Evolutionary conservation across 2,888 invertebrate genomes (phyloP), one percentile per base, ranked within the genome.

Genomic region (Mellilla xanthometata): DNA sequence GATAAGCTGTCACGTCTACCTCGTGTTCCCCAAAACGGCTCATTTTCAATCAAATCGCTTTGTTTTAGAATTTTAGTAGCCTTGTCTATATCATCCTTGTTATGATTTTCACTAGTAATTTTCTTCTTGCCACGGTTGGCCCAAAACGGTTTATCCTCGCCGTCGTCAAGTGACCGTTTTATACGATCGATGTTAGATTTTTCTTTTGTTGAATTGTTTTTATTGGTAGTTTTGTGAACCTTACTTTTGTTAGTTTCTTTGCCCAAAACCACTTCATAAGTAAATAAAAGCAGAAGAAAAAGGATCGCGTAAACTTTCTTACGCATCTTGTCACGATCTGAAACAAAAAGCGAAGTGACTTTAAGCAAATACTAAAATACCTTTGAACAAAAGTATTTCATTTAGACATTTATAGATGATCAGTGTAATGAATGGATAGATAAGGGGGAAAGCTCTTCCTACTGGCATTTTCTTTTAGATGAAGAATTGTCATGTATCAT

Each of bases 1-100:
- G 76, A 69, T 0, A 62, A 61, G 47, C 66, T 70, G 0, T 77
- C 79, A 9, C 86, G 71, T 55, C 78, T 68, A 4, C 84, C 86
- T 54, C 86, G 67, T 19, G 70, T 76, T 4, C 76, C 85, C 88
- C 88, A 88, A 63, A 89, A 88, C 1, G 84, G 85, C 26, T 81
- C 77, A 38, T 76, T 65, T 6, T 69, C 58, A 1, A 65, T 28
- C 28, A 65, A 62, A 8, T 61, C 58, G 51, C 53, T 62, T 4
- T 55, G 58, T 39, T 72, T 68, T 12, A 59, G 27, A 9, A 62
- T 31, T 41, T 57, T 62, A 46, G 63, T 36, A 22, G 52, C 45
- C 31, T 55, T 56, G 2, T 59, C 60, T 12, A 62, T 49, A 4
- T 58, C 52, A 54, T 52, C 54, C 3, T 49, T 43, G 23, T 41